Conservation (phyloP, 2,888 invertebrate genomes). For the Alloscopus bannaensis region DNA sequence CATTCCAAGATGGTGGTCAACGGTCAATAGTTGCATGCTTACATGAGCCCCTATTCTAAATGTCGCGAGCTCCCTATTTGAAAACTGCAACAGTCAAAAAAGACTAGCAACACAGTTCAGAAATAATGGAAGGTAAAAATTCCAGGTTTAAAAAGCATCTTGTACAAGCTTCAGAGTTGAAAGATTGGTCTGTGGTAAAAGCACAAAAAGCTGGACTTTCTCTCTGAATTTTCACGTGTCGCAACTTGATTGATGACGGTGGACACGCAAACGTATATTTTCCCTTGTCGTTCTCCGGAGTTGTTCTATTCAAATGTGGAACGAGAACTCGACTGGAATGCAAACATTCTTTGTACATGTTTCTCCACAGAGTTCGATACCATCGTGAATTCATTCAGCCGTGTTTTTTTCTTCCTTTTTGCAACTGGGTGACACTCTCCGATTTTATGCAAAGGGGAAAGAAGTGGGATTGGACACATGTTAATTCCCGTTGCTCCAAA, state of each 20-base stretch:
- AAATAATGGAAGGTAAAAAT: too few species aligned
- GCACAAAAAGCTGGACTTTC: slow-evolving; percentile 2
- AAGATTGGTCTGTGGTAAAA: background rate
- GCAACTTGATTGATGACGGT: slow-evolving; percentile 45
- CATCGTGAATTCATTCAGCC: slow-evolving; percentile 17
- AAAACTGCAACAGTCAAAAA: too few species aligned
- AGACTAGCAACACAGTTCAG: too few species aligned
- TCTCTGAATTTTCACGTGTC: slow-evolving; percentile 1
- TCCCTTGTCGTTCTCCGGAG: slow-evolving; percentile 20
- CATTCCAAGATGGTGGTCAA: too few species aligned
- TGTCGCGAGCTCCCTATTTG: too few species aligned
- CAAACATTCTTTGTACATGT: slow-evolving; percentile 22
- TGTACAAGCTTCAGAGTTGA: background rate
- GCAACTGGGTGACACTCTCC: background rate
- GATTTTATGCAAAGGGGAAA: too few species aligned
- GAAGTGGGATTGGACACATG: too few species aligned
- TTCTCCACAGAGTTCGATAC: slow-evolving; percentile 5
- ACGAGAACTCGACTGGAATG: slow-evolving; percentile 38
- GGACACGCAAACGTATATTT: slow-evolving; percentile 46
- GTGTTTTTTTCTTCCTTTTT: background rate
- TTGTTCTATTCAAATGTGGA: slow-evolving; percentile 31
- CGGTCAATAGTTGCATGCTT: too few species aligned
- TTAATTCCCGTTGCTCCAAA: too few species aligned
- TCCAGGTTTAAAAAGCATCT: too few species aligned
- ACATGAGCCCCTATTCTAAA: too few species aligned